phyloP scores from a whole-genome alignment of 2,797 vertebrate species.

The Intellagama lesueurii region DNA sequence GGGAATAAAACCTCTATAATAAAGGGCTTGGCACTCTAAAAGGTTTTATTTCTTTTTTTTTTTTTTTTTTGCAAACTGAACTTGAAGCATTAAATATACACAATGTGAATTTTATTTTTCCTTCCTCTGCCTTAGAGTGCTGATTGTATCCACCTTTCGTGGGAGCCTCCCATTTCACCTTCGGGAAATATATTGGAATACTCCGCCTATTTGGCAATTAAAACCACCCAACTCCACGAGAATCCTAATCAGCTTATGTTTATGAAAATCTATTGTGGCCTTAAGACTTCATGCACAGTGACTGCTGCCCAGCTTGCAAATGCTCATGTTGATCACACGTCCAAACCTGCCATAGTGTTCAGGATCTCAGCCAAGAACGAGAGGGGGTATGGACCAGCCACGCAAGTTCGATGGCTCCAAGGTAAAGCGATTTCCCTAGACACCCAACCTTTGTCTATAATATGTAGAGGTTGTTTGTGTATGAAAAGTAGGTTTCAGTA shows the following conservation, averaged over 20 bases:
- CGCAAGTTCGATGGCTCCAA: conserved; percentile 98
- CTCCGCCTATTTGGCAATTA: conserved; percentile 96
- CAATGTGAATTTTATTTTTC: neutral
- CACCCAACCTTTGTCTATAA: neutral
- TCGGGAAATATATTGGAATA: conserved; percentile 96
- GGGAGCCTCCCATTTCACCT: conserved; percentile 92
- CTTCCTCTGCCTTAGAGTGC: conserved; percentile 78
- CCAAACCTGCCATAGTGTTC: conserved; percentile 94
- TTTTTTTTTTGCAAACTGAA: neutral
- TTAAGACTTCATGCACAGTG: conserved; percentile 90
- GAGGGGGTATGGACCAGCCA: conserved; percentile 95
- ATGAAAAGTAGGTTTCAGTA: neutral
- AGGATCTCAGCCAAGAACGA: conserved; percentile 98
- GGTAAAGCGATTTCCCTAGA: conserved; percentile 76
- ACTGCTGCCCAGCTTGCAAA: conserved; percentile 89
- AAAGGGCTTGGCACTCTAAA: neutral
- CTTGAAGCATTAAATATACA: neutral
- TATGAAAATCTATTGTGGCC: conserved; percentile 96
- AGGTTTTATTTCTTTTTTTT: too few species aligned
- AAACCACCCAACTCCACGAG: conserved; percentile 82
- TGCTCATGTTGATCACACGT: conserved; percentile 92
- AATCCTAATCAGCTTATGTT: conserved; percentile 89
- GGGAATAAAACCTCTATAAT: neutral
- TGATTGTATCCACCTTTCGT: conserved; percentile 95
- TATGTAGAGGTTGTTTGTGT: neutral